These are phyloP conservation scores for Ammospiza nelsoni DNA, from an alignment of 2,113 vertebrate genomes.

Conservation along the genomic window DNA sequence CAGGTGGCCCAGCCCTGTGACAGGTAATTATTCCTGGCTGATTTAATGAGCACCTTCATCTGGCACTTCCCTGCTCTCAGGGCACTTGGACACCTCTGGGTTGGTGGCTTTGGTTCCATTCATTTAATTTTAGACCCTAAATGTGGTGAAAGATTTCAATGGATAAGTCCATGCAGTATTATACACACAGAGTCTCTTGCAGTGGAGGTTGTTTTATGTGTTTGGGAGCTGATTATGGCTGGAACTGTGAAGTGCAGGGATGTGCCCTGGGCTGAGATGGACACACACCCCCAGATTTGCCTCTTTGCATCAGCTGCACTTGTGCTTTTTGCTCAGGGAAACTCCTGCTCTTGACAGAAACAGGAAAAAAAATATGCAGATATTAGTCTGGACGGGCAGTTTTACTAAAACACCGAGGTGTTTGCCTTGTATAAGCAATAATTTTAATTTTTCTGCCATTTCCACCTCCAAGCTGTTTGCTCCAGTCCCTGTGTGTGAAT, in stretches of 20 bases:
- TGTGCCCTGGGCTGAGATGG: background rate
- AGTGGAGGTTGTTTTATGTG: rapidly evolving
- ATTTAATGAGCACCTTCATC: background rate
- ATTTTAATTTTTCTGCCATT: background rate
- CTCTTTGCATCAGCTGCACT: background rate
- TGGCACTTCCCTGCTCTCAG: no score
- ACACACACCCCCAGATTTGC: background rate
- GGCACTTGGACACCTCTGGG: no score
- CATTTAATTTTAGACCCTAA: background rate
- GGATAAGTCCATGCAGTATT: rapidly evolving
- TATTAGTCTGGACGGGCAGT: background rate
- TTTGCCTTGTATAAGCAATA: background rate
- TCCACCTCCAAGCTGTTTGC: background rate
- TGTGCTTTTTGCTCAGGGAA: background rate
- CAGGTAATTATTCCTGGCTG: background rate
- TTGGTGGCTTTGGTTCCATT: no score
- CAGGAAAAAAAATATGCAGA: background rate
- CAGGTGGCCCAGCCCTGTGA: background rate
- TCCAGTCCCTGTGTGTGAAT: background rate
- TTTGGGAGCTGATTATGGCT: background rate
- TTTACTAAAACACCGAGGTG: background rate
- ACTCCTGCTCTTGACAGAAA: background rate
- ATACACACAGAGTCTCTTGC: background rate
- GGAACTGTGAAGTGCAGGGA: background rate
- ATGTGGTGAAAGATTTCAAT: background rate